Conservation (phyloP, 2,888 invertebrate genomes). For the Caenorhabditis sp. region DNA sequence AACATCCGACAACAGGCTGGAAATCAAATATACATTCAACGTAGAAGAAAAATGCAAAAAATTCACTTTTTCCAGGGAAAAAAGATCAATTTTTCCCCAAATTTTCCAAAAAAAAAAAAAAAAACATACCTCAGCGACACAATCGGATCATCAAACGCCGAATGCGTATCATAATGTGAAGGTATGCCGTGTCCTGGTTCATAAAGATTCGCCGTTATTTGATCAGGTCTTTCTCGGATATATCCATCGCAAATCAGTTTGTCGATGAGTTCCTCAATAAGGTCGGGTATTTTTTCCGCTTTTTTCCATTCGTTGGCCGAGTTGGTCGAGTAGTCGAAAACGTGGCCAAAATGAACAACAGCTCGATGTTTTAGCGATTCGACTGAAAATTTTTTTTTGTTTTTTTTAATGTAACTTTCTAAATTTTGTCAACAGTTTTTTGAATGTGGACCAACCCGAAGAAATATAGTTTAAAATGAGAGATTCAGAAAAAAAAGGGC, state of each 20-base stretch:
- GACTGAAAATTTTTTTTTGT: too few species aligned
- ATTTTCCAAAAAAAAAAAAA: too few species aligned
- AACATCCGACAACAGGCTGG: slow-evolving; percentile 59
- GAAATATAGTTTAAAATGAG: too few species aligned
- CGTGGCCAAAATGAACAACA: slow-evolving; percentile 66
- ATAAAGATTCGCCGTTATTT: slow-evolving; percentile 73
- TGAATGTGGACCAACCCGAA: too few species aligned
- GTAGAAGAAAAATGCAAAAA: too few species aligned
- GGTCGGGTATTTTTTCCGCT: slow-evolving; percentile 47
- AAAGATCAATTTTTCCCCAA: too few species aligned
- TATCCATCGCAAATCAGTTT: slow-evolving; percentile 30
- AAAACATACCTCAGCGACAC: slow-evolving; percentile 79
- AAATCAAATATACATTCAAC: too few species aligned
- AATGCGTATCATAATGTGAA: slow-evolving; percentile 91
- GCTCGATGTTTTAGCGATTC: slow-evolving; percentile 60
- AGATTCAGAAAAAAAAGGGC: too few species aligned
- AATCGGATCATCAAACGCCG: slow-evolving; percentile 88
- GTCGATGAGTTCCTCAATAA: slow-evolving; percentile 45
- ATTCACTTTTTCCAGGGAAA: too few species aligned
- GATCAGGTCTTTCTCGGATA: slow-evolving; percentile 53
- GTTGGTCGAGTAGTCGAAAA: slow-evolving; percentile 65
- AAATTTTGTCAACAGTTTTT: too few species aligned
- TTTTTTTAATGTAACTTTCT: too few species aligned
- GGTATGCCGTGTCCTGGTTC: slow-evolving; percentile 81
- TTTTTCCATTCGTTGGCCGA: slow-evolving; percentile 43